These are phyloP conservation scores for Patiria miniata DNA, from an alignment of 35 echinoderm and acorn worm species.

Conservation along the genomic window DNA sequence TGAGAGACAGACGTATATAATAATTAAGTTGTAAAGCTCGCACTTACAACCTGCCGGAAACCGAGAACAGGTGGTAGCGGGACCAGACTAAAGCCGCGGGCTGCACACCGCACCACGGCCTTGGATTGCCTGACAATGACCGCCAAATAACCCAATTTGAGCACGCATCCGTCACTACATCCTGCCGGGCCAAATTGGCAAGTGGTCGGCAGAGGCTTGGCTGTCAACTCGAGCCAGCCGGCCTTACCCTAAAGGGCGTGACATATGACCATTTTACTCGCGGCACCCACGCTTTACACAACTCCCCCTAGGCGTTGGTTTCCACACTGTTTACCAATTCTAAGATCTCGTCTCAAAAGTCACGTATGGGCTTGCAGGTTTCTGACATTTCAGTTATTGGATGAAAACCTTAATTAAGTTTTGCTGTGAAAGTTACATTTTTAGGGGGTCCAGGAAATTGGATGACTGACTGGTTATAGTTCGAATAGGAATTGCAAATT, in stretches of 20 bases:
- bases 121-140: constrained; percentile 17
- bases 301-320: neutral
- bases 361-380: neutral
- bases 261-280: neutral
- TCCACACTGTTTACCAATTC: constrained; percentile 11
- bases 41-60: constrained; percentile 23
- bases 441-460: neutral
- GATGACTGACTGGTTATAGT: neutral
- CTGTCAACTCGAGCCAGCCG: neutral
- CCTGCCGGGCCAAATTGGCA: constrained; percentile 8
- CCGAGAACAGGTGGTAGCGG: neutral
- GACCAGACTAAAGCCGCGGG: neutral
- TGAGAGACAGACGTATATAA: too few species aligned
- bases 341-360: neutral
- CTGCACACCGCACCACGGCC: neutral
- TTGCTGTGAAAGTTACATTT: constrained; percentile 2
- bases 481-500: neutral
- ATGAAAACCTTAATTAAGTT: constrained; percentile 5
- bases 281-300: neutral
- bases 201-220: neutral
- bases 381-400: neutral
- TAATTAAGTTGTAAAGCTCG: too few species aligned
- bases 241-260: neutral
- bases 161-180: neutral
- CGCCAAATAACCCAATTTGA: neutral